phyloP scores from a whole-genome alignment of 2,113 vertebrate species.

The Salvator merianae region DNA sequence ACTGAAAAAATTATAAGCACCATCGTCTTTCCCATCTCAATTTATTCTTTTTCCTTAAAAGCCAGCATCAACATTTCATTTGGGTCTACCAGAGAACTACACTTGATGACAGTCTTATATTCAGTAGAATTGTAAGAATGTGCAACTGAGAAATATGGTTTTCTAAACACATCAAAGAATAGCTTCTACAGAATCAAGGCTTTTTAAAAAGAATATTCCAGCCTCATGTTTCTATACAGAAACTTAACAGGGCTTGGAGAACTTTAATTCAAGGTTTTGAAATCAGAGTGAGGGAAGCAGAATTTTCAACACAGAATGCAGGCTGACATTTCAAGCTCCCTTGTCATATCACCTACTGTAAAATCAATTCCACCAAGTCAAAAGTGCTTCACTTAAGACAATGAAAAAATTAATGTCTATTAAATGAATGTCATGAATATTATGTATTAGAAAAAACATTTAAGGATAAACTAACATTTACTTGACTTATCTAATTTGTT shows the following conservation, averaged over 20 bases:
- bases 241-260: not conserved
- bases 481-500: not conserved
- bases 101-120: rapidly evolving
- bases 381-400: no score
- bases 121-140: not conserved
- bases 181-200: not conserved
- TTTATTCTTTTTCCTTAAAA: not conserved
- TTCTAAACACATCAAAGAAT: not conserved
- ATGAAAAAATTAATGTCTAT: no score
- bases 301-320: not conserved
- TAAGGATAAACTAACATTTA: not conserved
- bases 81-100: not conserved
- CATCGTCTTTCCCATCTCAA: rapidly evolving
- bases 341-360: not conserved
- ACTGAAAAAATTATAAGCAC: not conserved
- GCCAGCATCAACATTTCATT: not conserved
- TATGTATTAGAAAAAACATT: not conserved
- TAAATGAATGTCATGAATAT: no score
- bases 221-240: not conserved
- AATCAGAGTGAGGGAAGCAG: not conserved
- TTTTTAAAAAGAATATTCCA: not conserved
- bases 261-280: not conserved
- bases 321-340: not conserved
- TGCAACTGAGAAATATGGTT: not conserved
- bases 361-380: not conserved